phyloP scores from a whole-genome alignment of 2,888 invertebrate species.

The Ditula angustiorana region DNA sequence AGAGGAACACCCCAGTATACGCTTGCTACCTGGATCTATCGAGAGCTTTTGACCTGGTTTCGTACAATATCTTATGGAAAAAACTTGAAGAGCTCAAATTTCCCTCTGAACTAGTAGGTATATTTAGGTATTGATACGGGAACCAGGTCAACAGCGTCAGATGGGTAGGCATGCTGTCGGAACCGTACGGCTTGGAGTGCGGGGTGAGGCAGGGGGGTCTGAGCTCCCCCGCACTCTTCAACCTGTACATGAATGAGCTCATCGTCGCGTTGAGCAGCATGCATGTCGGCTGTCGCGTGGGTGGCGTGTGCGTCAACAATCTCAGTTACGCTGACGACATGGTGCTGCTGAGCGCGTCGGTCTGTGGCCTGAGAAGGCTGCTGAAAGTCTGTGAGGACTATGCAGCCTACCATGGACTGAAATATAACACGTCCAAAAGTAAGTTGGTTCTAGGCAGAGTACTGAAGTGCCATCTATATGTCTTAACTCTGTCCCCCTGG shows the following conservation, averaged over 20 bases:
- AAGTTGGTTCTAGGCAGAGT: too few species aligned
- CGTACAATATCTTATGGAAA: background rate
- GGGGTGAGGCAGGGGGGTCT: slow-evolving; percentile 18
- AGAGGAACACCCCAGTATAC: background rate
- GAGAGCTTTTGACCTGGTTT: background rate
- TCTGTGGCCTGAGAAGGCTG: too few species aligned
- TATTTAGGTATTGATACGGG: background rate
- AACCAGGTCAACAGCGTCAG: background rate
- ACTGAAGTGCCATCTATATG: too few species aligned
- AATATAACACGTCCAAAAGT: too few species aligned
- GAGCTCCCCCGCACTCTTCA: slow-evolving; percentile 28
- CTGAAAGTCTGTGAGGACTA: too few species aligned
- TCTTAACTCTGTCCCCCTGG: too few species aligned
- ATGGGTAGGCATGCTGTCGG: background rate
- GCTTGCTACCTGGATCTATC: background rate
- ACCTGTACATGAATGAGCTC: slow-evolving; percentile 25
- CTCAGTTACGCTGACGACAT: slow-evolving; percentile 28
- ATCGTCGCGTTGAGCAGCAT: slow-evolving; percentile 38
- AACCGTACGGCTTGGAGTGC: background rate
- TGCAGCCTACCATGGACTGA: too few species aligned
- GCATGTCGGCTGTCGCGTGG: slow-evolving; percentile 24
- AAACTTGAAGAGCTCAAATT: background rate
- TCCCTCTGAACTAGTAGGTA: background rate
- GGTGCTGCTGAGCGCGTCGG: background rate
- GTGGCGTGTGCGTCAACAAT: slow-evolving; percentile 32